Evolutionary conservation across 2,888 invertebrate species (phyloP).

Genomic region (Watsonalla binaria): DNA sequence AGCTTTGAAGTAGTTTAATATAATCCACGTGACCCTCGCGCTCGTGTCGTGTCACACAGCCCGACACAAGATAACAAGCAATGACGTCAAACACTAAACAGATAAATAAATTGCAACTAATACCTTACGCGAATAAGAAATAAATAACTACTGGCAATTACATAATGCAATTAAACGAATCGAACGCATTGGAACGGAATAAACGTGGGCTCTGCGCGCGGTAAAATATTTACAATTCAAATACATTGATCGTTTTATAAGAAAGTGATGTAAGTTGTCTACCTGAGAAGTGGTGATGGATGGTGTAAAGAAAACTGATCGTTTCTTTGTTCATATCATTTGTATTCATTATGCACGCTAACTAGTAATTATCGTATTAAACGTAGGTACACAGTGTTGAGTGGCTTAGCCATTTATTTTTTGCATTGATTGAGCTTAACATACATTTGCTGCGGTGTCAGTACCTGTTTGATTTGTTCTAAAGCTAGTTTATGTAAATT

Average conservation of each 20-base stretch:
- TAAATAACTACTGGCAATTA: conserved; percentile 23
- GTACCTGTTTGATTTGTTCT: background rate
- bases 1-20: too few species aligned
- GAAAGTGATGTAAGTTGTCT: background rate
- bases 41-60: background rate
- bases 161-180: conserved; percentile 32
- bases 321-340: conserved; percentile 28
- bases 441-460: conserved; percentile 14
- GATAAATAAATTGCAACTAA: background rate
- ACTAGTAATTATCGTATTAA: conserved; percentile 49
- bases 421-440: conserved; percentile 33
- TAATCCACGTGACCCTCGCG: too few species aligned
- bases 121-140: conserved; percentile 1
- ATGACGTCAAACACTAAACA: background rate
- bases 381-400: conserved; percentile 36
- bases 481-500: background rate
- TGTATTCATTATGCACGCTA: conserved; percentile 45
- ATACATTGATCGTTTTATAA: background rate
- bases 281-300: background rate
- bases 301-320: conserved; percentile 5
- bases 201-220: background rate
- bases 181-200: conserved; percentile 16
- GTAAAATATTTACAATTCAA: too few species aligned
- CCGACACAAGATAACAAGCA: background rate
- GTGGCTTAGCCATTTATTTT: conserved; percentile 28